Evolutionary conservation across 2,113 vertebrate genomes (phyloP).

Genomic region (Promerops cafer): DNA sequence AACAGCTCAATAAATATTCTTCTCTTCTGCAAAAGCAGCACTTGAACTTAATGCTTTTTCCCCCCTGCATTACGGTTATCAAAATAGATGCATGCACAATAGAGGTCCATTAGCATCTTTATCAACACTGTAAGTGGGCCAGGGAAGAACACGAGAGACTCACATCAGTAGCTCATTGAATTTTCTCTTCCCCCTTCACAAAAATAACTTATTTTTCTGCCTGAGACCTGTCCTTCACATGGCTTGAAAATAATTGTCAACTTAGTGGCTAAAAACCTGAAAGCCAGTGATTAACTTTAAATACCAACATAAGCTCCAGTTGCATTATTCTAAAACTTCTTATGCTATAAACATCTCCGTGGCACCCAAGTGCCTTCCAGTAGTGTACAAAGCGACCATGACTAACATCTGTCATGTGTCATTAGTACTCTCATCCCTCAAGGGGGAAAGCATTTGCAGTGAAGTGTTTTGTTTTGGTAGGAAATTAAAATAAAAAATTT

Average conservation of each 20-base stretch:
- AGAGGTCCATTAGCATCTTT: conserved; percentile 9
- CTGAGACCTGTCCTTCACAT: background rate
- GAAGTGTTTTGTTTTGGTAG: conserved; percentile 45
- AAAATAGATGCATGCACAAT: background rate
- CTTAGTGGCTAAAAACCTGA: background rate
- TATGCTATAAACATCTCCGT: background rate
- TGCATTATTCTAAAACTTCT: conserved; percentile 24
- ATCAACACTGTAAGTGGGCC: background rate
- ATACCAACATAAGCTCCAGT: background rate
- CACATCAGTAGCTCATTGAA: background rate
- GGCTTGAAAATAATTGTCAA: conserved; percentile 1
- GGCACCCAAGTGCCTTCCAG: conserved; percentile 15
- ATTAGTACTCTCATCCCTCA: conserved; percentile 24
- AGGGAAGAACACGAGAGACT: background rate
- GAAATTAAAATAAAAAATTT: background rate
- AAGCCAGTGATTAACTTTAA: conserved; percentile 20
- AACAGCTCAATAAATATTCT: background rate
- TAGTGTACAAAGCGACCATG: background rate
- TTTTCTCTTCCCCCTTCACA: background rate
- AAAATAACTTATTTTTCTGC: background rate
- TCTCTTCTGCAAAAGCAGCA: background rate
- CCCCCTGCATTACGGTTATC: background rate
- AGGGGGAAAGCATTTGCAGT: conserved; percentile 18
- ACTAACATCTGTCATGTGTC: conserved; percentile 46
- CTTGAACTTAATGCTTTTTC: background rate